Conservation (phyloP, 2,888 invertebrate species). For the Drosophila prolongata region DNA sequence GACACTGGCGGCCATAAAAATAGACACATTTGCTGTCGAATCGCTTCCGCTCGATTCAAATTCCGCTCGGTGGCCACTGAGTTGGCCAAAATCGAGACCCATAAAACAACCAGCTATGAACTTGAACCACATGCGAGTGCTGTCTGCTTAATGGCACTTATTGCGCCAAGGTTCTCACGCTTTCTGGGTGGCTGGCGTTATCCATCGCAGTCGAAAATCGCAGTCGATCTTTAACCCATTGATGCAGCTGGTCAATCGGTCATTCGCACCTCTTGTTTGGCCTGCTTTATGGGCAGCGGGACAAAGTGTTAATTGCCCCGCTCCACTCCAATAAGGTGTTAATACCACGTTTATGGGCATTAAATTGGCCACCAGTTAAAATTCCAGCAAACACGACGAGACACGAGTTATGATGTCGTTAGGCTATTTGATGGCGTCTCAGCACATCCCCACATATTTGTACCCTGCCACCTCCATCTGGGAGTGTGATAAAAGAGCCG, state of each 20-base stretch:
- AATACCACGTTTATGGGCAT: conserved; percentile 76
- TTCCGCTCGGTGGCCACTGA: conserved; percentile 40
- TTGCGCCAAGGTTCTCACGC: conserved; percentile 42
- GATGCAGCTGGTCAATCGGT: conserved; percentile 25
- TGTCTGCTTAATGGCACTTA: conserved; percentile 36
- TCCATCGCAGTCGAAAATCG: not conserved
- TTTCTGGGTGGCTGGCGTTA: not conserved
- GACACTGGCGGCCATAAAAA: conserved; percentile 57
- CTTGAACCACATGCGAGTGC: conserved; percentile 39
- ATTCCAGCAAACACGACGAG: conserved; percentile 43
- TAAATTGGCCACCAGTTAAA: conserved; percentile 67
- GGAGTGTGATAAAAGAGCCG: conserved; percentile 44
- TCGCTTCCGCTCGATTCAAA: conserved; percentile 50
- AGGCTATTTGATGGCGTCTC: conserved; percentile 45
- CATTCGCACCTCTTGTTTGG: conserved; percentile 20
- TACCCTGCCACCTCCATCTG: conserved; percentile 27
- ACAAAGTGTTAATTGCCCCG: conserved; percentile 79
- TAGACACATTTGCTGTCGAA: conserved; percentile 52
- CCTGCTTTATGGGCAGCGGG: conserved; percentile 57
- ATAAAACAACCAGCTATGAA: conserved; percentile 54
- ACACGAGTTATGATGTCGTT: conserved; percentile 65
- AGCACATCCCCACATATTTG: conserved; percentile 35
- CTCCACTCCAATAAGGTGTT: conserved; percentile 71
- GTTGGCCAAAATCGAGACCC: conserved; percentile 36
- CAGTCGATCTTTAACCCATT: conserved; percentile 30